Conservation (phyloP, 2,113 vertebrate species). For the Ceratotherium simum region DNA sequence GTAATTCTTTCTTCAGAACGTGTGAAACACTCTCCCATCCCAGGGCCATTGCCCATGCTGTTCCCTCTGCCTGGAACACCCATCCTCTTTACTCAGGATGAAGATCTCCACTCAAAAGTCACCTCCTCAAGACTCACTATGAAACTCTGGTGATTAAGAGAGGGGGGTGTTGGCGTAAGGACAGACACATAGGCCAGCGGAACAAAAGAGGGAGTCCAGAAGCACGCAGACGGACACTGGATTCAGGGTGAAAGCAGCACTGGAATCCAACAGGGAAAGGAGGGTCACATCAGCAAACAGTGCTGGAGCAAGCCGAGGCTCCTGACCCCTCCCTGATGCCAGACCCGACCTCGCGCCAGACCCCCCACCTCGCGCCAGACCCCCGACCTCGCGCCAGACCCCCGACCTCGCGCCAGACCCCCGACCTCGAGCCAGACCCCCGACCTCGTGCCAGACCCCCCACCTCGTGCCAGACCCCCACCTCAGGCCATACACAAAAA, state of each 20-base stretch:
- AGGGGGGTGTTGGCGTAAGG: background rate
- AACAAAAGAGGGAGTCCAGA: background rate
- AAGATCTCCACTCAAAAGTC: background rate
- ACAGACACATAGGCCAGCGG: background rate
- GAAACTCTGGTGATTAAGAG: background rate
- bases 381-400: too few species aligned
- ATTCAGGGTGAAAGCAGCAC: background rate
- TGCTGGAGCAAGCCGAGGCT: rapidly evolving
- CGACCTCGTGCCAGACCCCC: background rate
- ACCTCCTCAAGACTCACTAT: background rate
- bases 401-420: too few species aligned
- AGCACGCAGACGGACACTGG: background rate
- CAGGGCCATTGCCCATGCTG: background rate
- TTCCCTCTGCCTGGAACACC: background rate
- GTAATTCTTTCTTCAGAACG: background rate
- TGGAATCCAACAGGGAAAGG: rapidly evolving
- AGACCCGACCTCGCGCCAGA: too few species aligned
- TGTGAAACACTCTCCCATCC: background rate
- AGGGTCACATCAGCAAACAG: background rate
- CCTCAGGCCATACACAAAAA: background rate
- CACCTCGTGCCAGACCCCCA: too few species aligned
- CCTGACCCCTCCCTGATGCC: too few species aligned
- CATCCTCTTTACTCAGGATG: background rate
- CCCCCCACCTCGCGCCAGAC: too few species aligned
- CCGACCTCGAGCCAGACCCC: too few species aligned